These are phyloP conservation scores for Ibidorhyncha struthersii DNA, from an alignment of 2,113 vertebrate genomes.

Conservation along the genomic window DNA sequence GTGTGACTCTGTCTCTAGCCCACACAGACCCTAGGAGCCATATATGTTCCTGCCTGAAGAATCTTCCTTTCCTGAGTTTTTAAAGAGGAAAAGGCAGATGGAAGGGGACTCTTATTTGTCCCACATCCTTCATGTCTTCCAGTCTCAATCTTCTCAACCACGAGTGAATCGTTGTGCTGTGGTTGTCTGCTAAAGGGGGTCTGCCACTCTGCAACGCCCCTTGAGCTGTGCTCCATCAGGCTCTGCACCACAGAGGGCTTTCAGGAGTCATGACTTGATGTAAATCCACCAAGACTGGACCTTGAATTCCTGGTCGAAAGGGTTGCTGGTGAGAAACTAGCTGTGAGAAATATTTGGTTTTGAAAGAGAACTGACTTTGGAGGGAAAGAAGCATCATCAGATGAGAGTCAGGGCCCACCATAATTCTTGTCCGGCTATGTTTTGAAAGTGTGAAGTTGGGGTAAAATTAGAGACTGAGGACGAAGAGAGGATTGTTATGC, in stretches of 20 bases:
- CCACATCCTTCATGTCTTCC: neutral
- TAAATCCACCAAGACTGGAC: neutral
- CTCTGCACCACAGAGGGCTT: neutral
- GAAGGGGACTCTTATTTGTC: neutral
- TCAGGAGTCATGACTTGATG: neutral
- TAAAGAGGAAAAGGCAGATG: neutral
- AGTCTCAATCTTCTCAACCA: neutral
- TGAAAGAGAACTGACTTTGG: neutral
- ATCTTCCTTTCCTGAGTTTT: neutral
- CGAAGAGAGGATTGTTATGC: neutral
- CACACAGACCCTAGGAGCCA: neutral
- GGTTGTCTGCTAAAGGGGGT: neutral
- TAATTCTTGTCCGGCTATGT: neutral
- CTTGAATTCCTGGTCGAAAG: neutral
- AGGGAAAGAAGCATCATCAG: neutral
- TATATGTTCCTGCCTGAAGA: neutral
- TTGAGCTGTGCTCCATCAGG: neutral
- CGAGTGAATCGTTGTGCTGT: neutral
- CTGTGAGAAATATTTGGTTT: neutral
- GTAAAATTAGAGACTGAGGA: neutral
- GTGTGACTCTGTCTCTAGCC: neutral
- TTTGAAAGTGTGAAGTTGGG: neutral
- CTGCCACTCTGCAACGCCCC: neutral
- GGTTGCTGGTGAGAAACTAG: neutral
- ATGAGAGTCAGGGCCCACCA: rapidly evolving